Base-by-base conservation (phyloP, 2,113 vertebrate genomes). In the Syngnathus scovelli region DNA sequence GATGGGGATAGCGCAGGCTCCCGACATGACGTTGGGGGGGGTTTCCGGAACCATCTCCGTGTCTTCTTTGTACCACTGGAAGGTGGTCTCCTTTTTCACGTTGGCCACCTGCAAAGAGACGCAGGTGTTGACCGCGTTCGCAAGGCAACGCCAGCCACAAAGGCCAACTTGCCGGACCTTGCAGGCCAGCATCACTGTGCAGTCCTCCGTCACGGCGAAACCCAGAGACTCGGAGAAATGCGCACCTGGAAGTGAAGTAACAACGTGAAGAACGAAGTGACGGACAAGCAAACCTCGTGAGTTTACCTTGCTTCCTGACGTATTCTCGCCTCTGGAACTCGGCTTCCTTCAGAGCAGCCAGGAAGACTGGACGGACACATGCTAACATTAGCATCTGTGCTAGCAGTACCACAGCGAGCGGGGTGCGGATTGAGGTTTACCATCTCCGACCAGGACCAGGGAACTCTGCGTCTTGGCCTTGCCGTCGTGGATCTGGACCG, bases 391-490 rank as follows among this genome's bases (percentile, higher is more conserved):
- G 13, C 55, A 7, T 3, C 27, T 3, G 13, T 3, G 21, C 37
- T 43, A 43, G n/a, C 10, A 21, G 9, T 0, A 61, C 7, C 7
- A 19, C 9, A n/a, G 36, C 18, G 11, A 37, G 60, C 8, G 39
- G 33, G 37, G 15, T 15, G 21, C 10, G 23, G 1, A 6, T 36
- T 3, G 19, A 18, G 43, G 48, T 92, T 67, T 90, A 99, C 97
- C 95, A 0, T 98, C 95, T 84, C 96, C 97, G 23, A 99, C 95
- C 59, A 99, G 93, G 33, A 98, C 95, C 89, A 99, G 87, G 0
- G 95, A 96, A 62, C 92, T 95, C 67, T 98, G 96, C 58, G 84
- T 93, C 63, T 95, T 98, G 78, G 97, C 96, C 66, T 94, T 97
- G 38, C 96, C 96, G 21, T 99, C 97, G 2, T 93, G 88, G 74